Conservation (phyloP, 2,797 vertebrate genomes). For the Arremon brunneinucha region DNA sequence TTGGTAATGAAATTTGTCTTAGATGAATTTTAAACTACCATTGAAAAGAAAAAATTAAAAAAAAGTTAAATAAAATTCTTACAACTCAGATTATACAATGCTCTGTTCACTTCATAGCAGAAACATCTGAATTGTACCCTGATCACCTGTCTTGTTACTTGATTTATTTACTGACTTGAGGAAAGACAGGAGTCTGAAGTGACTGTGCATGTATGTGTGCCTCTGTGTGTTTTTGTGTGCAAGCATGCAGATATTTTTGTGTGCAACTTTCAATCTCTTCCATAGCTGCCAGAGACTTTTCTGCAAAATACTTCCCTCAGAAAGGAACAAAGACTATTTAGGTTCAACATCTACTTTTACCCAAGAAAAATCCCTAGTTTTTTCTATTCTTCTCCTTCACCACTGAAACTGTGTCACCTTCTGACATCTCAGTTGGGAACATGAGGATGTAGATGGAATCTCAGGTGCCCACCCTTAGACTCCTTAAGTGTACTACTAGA, state of each 20-base stretch:
- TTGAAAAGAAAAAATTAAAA: background rate
- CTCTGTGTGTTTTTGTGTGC: background rate
- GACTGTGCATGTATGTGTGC: accelerated
- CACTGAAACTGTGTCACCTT: background rate
- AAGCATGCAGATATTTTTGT: background rate
- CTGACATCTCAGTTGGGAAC: background rate
- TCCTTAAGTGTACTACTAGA: background rate
- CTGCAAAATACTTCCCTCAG: background rate
- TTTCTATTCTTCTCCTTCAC: background rate
- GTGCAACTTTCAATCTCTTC: background rate
- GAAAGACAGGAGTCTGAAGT: background rate
- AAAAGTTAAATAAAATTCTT: background rate
- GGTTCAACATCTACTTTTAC: background rate
- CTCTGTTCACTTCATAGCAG: background rate
- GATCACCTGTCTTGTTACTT: background rate
- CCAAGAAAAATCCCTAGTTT: background rate
- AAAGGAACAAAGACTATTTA: background rate
- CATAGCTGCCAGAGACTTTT: background rate
- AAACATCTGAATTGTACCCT: background rate
- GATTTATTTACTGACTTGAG: background rate
- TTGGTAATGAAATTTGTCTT: constrained; percentile 26
- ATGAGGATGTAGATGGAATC: background rate
- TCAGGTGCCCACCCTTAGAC: background rate
- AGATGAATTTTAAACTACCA: background rate
- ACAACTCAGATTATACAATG: background rate